These are phyloP conservation scores for Scatophagus argus DNA, from an alignment of 2,113 vertebrate genomes.

Conservation along the genomic window DNA sequence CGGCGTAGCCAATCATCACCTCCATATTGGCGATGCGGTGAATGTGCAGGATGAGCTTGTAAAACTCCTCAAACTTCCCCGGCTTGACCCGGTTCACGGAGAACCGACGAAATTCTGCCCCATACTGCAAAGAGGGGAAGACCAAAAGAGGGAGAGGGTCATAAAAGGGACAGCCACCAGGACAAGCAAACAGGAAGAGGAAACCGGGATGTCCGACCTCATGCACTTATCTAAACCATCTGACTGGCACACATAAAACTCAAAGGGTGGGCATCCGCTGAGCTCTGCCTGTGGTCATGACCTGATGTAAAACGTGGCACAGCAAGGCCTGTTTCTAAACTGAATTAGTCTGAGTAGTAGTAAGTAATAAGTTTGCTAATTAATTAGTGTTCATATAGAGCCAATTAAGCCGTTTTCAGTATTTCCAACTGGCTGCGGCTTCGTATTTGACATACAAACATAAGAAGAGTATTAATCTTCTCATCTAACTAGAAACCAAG, in stretches of 20 bases:
- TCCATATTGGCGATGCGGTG: constrained; percentile 94
- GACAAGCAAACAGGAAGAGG: constrained; percentile 51
- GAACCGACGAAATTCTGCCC: constrained; percentile 97
- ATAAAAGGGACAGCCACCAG: constrained; percentile 1
- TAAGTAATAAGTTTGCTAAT: too few relatives aligned
- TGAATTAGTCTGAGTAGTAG: too few relatives aligned
- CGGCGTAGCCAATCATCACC: constrained; percentile 96
- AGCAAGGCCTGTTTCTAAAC: background rate
- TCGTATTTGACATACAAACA: background rate
- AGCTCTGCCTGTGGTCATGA: constrained; percentile 27
- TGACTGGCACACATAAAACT: constrained; percentile 30
- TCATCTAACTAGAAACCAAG: background rate
- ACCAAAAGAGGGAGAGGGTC: background rate
- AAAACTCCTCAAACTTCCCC: constrained; percentile 98
- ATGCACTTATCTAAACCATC: constrained; percentile 22
- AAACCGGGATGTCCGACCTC: constrained; percentile 27
- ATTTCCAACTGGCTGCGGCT: background rate
- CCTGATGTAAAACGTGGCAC: constrained; percentile 15
- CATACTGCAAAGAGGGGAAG: constrained; percentile 86
- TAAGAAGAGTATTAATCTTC: background rate
- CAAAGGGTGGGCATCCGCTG: constrained; percentile 21
- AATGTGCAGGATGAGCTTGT: constrained; percentile 94
- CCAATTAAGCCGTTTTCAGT: too few relatives aligned
- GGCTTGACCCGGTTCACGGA: constrained; percentile 94
- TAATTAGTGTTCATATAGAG: too few relatives aligned